Conservation (phyloP, 2,113 vertebrate species). For the Macrotis lagotis region DNA sequence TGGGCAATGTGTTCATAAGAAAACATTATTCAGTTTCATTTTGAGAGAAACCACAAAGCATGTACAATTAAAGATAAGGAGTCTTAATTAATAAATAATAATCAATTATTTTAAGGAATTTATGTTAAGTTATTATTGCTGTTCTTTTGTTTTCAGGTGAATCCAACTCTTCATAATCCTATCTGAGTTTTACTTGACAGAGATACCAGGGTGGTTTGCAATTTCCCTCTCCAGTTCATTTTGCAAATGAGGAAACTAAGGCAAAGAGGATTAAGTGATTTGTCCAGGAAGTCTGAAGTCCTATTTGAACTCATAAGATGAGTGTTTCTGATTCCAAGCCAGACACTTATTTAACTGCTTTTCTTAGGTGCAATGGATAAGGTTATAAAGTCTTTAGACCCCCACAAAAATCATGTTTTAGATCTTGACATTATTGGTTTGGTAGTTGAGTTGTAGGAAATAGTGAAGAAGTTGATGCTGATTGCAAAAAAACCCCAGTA, state of each 20-base stretch:
- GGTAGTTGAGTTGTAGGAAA: no score
- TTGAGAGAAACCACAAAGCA: background rate
- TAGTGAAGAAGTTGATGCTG: constrained; percentile 48
- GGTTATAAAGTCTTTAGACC: no score
- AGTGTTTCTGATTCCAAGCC: no score
- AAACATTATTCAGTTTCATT: background rate
- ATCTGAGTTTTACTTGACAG: background rate
- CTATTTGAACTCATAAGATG: no score
- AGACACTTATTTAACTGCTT: no score
- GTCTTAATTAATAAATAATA: background rate
- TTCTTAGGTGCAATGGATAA: no score
- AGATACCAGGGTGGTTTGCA: background rate
- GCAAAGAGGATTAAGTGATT: no score
- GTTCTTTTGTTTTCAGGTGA: background rate
- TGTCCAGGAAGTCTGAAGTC: no score
- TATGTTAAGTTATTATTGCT: background rate
- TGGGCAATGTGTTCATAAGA: background rate
- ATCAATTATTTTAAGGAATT: background rate
- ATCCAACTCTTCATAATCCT: background rate
- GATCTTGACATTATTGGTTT: no score
- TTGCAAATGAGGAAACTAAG: no score
- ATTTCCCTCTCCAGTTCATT: background rate
- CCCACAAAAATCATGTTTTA: no score
- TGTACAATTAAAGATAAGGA: background rate
- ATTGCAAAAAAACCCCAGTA: no score